Base-by-base conservation (phyloP, 2,797 vertebrate genomes). In the Silurus aristotelis region DNA sequence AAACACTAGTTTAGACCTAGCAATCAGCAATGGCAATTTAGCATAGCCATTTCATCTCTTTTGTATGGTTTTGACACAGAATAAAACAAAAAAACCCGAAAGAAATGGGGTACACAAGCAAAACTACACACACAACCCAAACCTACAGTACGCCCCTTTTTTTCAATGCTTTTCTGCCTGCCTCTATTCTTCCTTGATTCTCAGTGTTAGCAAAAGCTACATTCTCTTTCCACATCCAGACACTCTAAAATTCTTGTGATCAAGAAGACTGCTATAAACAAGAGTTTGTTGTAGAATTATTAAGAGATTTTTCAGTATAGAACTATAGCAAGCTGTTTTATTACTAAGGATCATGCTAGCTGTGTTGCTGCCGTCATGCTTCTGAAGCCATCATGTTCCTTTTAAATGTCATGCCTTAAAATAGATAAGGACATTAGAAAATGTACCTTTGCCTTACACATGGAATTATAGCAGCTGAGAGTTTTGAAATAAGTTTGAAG, bases 351-450 rank as follows among this genome's bases (percentile, higher is more conserved):
- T 81, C 77, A 27, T 17, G 61, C 68, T 80, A n/a, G 22, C 56
- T 38, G 71, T 52, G 14, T 38, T 86, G 86, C 85, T 90, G 91
- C 92, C 91, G 56, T 80, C 84, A 67, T 85, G 48, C 71, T 75
- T 48, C 70, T 76, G 31, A 77, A 66, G 75, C 52, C 46, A 76
- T 85, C 71, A 60, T 82, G 84, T 58, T 86, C 76, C 61, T 82
- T 82, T 68, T 60, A 86, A 86, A 86, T 86, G 84, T 82, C 84
- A 77, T 52, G 19, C 31, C 84, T 77, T 76, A 82, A 82, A 86
- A 82, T 85, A 85, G 84, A 82, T 58, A 0, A 90, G 92, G 92
- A 92, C 90, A 91, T 92, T 92, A 91, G 88, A 66, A 17, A 82
- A 80, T 90, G 92, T 90, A 91, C 84, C 90, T 90, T 89, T 88